Percentiles rank a stretch among this genome's conserved stretches.
phyloP scores from a whole-genome alignment of 2,888 invertebrate species.

The Graphium colonna region DNA sequence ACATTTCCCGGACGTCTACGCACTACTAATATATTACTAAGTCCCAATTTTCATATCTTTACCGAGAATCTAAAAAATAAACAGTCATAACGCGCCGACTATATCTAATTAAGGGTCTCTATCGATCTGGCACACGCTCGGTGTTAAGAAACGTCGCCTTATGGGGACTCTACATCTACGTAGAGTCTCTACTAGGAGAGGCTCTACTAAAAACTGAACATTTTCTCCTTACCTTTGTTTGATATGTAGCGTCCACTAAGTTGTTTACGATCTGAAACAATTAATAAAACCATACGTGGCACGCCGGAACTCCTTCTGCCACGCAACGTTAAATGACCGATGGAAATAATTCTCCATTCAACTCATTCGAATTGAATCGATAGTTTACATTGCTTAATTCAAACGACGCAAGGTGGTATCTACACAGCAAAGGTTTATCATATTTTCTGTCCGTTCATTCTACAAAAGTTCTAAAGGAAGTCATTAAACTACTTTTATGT shows the following conservation, averaged over 20 bases:
- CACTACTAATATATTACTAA: background rate
- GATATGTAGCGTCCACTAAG: slow-evolving; percentile 10
- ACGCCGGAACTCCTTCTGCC: slow-evolving; percentile 31
- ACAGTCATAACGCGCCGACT: background rate
- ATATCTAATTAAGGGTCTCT: slow-evolving; percentile 1
- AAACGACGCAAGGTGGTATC: slow-evolving; percentile 26
- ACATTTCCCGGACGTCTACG: background rate
- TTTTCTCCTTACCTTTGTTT: slow-evolving; percentile 9
- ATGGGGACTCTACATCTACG: background rate
- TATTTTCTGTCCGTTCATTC: background rate
- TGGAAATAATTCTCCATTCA: slow-evolving; percentile 45
- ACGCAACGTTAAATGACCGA: slow-evolving; percentile 38
- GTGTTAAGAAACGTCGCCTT: slow-evolving; percentile 3
- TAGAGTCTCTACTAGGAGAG: background rate
- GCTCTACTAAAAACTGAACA: slow-evolving; percentile 7
- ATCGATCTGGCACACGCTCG: background rate
- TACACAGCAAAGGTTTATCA: background rate
- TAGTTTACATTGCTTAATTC: slow-evolving; percentile 44
- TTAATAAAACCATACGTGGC: slow-evolving; percentile 44
- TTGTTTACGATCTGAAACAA: slow-evolving; percentile 31
- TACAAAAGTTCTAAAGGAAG: too few species aligned
- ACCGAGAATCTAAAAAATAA: background rate
- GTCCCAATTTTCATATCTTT: background rate
- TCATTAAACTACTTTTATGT: too few species aligned
- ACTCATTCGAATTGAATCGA: slow-evolving; percentile 66